Evolutionary conservation across 2,888 invertebrate species (phyloP), one percentile per base, ranked within the genome.

Genomic region (Eupithecia inturbata): DNA sequence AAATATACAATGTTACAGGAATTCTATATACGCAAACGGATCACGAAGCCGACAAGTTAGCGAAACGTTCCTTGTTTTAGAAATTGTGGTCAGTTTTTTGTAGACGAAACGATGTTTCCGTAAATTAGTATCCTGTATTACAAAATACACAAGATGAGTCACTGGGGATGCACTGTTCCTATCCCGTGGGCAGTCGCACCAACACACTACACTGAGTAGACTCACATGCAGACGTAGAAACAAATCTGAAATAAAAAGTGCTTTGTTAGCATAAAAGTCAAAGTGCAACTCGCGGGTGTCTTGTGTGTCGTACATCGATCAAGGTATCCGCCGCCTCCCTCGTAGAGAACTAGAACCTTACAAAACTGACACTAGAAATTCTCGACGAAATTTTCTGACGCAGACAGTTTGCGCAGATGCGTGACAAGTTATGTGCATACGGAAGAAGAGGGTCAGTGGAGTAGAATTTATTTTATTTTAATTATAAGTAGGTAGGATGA

Each of bases 1-100:
- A 93, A 93, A 93, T 93, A 92, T 94, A 94, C 93, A 94, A 86
- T 89, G 90, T 89, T 87, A 87, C 86, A 85, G 86, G 83, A 81
- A 87, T 86, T n/a, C 63, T 64, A 33, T 36, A 12, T 64, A 19
- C 31, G 31, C 31, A 64, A 64, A 36, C 63, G 36, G 63, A 64
- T 33, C 63, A 64, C 28, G 19, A 64, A 36, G 33, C 36, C 9
- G 36, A n/a, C 36, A 9, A 53, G 16, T 22, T 22, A 53, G 10
- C 49, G 9, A 33, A 0, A 31, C 3, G 36, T 36, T 36, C n/a
- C n/a, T 16, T 36, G 63, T 9, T 64, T 57, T 26, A 14, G 57
- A 22, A 22, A 22, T 26, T n/a, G 5, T 57, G 12, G 7, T 57
- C 57, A 57, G 12, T 12, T 4, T 26, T 57, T 57, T 57, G 57